Conservation (phyloP, 2,888 invertebrate species). For the Coenonympha arcania region DNA sequence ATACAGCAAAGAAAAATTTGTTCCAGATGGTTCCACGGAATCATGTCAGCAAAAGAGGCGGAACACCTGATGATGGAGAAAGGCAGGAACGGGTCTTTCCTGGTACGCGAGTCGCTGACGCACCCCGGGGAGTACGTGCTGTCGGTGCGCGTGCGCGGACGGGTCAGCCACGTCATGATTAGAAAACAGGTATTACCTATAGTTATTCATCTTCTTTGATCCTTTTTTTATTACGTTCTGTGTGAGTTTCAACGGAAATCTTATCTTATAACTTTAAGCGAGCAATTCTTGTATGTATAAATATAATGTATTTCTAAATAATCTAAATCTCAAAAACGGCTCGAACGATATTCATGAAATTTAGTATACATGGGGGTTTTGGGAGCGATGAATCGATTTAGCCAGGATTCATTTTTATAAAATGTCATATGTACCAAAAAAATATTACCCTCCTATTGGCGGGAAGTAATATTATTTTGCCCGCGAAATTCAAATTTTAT, state of each 20-base stretch:
- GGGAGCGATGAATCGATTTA: too few species aligned
- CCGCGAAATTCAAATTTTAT: too few species aligned
- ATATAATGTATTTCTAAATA: too few species aligned
- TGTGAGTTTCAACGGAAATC: not conserved
- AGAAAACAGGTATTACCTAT: constrained; percentile 76
- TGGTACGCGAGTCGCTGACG: constrained; percentile 96
- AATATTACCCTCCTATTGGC: too few species aligned
- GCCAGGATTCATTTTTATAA: too few species aligned
- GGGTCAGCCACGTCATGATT: constrained; percentile 97
- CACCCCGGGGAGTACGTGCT: constrained; percentile 97
- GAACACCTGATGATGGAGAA: constrained; percentile 92
- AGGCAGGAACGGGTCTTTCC: constrained; percentile 96
- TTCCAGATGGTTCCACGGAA: constrained; percentile 86
- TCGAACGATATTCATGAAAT: too few species aligned
- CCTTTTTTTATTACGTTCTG: not conserved
- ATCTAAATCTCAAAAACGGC: too few species aligned
- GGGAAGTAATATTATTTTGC: too few species aligned
- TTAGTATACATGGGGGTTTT: too few species aligned
- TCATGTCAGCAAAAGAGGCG: constrained; percentile 92
- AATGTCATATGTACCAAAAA: too few species aligned
- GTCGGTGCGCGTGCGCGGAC: constrained; percentile 93
- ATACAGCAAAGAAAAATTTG: not conserved
- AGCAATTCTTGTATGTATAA: too few species aligned
- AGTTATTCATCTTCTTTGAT: not conserved
- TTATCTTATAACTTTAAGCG: too few species aligned